Evolutionary conservation across 2,888 invertebrate genomes (phyloP).

Genomic region (Glyphotaelius pellucidus): DNA sequence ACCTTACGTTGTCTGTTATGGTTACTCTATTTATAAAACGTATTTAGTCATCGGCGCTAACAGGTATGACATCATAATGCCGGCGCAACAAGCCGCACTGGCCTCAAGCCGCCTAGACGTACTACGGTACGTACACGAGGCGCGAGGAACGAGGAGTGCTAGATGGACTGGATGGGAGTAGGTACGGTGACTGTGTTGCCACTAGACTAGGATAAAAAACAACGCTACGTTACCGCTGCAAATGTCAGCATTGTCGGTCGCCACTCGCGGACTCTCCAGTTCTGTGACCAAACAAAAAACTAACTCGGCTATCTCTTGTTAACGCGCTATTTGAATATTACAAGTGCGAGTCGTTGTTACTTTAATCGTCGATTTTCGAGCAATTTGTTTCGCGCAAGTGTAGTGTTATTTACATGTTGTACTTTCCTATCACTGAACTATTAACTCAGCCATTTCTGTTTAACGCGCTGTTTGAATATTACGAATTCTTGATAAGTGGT

Average conservation of each 20-base stretch:
- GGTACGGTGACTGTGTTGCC: background rate
- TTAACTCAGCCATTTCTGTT: background rate
- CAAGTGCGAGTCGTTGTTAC: background rate
- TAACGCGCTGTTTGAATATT: background rate
- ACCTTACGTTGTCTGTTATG: background rate
- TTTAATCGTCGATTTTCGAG: background rate
- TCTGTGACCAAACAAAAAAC: background rate
- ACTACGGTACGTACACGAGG: background rate
- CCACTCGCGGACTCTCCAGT: background rate
- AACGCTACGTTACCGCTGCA: background rate
- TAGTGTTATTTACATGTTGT: background rate
- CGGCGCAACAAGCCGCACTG: conserved; percentile 18
- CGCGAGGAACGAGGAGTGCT: background rate
- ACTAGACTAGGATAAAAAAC: background rate
- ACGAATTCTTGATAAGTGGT: background rate
- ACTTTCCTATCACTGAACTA: background rate
- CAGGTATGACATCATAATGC: conserved; percentile 39
- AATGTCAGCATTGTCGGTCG: background rate
- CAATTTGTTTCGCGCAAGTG: background rate
- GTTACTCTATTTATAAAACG: conserved; percentile 6
- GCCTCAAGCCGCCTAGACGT: background rate
- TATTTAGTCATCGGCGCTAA: conserved; percentile 30
- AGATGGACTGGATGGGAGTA: background rate
- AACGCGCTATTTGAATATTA: background rate
- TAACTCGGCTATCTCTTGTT: background rate